Evolutionary conservation across 2,797 vertebrate genomes (phyloP), one percentile per base, ranked within the genome.

Genomic region (Botia kubotai): DNA sequence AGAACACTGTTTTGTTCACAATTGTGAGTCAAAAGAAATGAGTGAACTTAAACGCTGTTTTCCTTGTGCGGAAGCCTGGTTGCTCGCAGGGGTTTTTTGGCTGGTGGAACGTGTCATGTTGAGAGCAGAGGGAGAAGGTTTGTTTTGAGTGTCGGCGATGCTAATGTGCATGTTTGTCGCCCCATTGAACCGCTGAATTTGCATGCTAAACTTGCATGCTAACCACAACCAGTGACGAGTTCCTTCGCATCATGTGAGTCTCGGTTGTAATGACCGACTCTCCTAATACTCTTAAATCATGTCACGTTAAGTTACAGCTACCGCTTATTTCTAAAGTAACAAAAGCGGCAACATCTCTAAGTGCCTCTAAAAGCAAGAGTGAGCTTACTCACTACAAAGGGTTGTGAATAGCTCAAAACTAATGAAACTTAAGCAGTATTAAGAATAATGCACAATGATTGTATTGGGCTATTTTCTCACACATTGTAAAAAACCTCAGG

Each of bases 121-220:
- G 70, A 50, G 55, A 63, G 63, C 29, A 5, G 55, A 57, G 69
- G 3, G 33, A 39, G 29, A 62, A 66, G 80, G 80, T 82, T 86
- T 86, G 82, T 84, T 84, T 82, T 82, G 83, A 75, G 60, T 80
- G 79, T 72, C 70, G 82, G 75, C 52, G 79, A 81, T 72, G 81
- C 74, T 87, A 87, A 87, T 89, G 81, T 83, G 81, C 62, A 83
- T 85, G 82, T 86, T 82, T 72, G 80, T 71, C 79, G 60, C 62
- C 81, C 79, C 83, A 84, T 81, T 88, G 86, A 84, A 83, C 86
- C 36, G 2, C 58, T 66, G 68, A 73, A 88, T 89, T 89, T 86
- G 83, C 87, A 84, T 84, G 82, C 74, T 69, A 69, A 76, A 77
- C 75, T 87, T 84, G 86, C 86, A 86, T 87, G 72, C 82, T 78